Evolutionary conservation across 1,140 invertebrate genomes (phyloP), one percentile per base, ranked within the genome.

Genomic region (Anadara kagoshimensis): DNA sequence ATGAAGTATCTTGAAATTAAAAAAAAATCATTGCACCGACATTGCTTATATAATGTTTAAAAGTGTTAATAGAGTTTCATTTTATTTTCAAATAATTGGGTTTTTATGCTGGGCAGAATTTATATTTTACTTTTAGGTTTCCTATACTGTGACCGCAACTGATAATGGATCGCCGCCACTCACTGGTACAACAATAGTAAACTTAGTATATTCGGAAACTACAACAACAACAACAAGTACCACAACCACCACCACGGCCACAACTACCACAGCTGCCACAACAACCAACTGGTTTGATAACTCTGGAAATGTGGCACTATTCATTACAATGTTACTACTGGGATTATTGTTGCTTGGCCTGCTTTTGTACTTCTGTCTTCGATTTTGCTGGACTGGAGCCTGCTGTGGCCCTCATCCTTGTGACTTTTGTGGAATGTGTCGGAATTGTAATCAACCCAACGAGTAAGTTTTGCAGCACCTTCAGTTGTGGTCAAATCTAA

Each of bases 341-440:
- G 29, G 29, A 36, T 41, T 18, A n/a, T 59, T 62, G 5, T 22
- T 75, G 5, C 43, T 70, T 5, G 73, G 73, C 1, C 11, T 61
- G 14, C 47, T 70, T 7, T n/a, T 75, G 3, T 75, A 75, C 45
- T 69, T 70, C 29, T 36, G 59, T 5, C 58, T 64, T n/a, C 62
- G 73, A 22, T 75, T 62, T 61, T 75, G 73, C 29, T 70, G 59
- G 61, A 75, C 73, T 10, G 73, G 73, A 5, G 62, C 62, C 0
- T 70, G 67, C 24, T 65, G 66, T 43, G 73, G 73, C 36, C 62
- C 67, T 11, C 49, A 69, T 16, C 67, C 67, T 11, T 75, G 73
- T 62, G 73, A 75, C 58, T 75, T 70, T 24, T 57, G 57, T 16
- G 41, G 63, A 12, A 70, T 67, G 16, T 75, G 73, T 53, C 57